Conservation (phyloP, 2,888 invertebrate species). For the Xylocampa areola region DNA sequence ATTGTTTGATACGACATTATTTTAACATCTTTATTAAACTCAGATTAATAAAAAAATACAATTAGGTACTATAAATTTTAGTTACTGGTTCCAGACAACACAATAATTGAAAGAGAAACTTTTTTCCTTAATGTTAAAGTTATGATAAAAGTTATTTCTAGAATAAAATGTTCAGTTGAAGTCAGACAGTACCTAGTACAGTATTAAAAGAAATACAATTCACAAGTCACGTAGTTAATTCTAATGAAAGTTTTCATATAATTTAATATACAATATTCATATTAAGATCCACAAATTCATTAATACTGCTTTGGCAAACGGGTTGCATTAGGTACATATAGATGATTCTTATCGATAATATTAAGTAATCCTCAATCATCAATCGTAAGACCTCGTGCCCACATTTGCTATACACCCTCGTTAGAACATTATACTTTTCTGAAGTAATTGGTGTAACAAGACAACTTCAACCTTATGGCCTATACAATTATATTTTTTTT, state of each 20-base stretch:
- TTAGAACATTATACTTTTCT: constrained; percentile 29
- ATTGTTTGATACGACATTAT: too few species aligned
- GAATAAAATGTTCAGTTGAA: constrained; percentile 34
- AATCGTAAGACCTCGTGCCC: constrained; percentile 26
- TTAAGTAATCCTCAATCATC: constrained; percentile 33
- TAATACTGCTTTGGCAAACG: constrained; percentile 59
- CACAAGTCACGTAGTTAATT: constrained; percentile 39
- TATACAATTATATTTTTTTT: constrained; percentile 1
- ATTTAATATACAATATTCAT: constrained; percentile 36
- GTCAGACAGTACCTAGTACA: constrained; percentile 43
- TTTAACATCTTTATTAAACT: too few species aligned
- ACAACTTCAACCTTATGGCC: constrained; percentile 19
- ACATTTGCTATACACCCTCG: constrained; percentile 13
- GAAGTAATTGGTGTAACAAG: constrained; percentile 33
- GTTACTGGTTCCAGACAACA: constrained; percentile 12
- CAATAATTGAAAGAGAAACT: constrained; percentile 24
- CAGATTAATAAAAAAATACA: background rate
- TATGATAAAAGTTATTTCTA: constrained; percentile 41
- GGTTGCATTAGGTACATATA: constrained; percentile 38
- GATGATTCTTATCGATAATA: constrained; percentile 26
- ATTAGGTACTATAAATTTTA: background rate
- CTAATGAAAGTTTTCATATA: constrained; percentile 23
- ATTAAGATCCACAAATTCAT: constrained; percentile 42
- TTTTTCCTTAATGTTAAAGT: constrained; percentile 23
- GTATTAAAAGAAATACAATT: constrained; percentile 32